phyloP scores from a whole-genome alignment of 2,797 vertebrate species.

The Micrastur ruficollis region DNA sequence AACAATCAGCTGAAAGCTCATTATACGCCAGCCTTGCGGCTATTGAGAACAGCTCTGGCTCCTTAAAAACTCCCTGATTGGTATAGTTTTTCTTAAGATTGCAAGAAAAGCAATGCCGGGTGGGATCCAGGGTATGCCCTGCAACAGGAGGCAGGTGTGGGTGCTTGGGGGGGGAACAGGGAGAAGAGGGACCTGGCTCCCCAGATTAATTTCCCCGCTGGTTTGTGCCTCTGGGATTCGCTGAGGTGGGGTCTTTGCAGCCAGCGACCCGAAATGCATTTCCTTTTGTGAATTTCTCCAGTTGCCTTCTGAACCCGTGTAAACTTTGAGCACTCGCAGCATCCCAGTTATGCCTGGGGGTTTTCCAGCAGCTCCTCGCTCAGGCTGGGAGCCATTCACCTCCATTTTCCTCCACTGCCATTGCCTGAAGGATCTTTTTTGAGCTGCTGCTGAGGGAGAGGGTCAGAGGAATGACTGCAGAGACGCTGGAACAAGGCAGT shows the following conservation, averaged over 20 bases:
- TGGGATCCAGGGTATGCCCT: not conserved
- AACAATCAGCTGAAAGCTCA: slow-evolving; percentile 23
- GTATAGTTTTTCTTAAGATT: not conserved
- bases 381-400: not conserved
- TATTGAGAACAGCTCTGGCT: not conserved
- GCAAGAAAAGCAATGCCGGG: not conserved
- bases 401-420: accelerated
- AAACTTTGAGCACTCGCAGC: not conserved
- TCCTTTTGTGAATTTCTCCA: not conserved
- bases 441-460: not conserved
- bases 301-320: not conserved
- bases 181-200: not conserved
- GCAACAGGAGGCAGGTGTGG: not conserved
- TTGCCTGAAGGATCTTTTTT: not conserved
- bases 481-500: not conserved
- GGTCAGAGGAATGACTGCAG: not conserved
- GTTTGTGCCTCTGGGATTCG: not conserved
- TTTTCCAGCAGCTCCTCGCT: not conserved
- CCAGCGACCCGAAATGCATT: not conserved
- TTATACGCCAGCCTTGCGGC: not conserved
- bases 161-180: not conserved
- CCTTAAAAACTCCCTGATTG: not conserved
- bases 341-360: not conserved
- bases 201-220: not conserved
- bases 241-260: not conserved